phyloP scores from a whole-genome alignment of 2,797 vertebrate species.

The Ctenosaura bakeri region DNA sequence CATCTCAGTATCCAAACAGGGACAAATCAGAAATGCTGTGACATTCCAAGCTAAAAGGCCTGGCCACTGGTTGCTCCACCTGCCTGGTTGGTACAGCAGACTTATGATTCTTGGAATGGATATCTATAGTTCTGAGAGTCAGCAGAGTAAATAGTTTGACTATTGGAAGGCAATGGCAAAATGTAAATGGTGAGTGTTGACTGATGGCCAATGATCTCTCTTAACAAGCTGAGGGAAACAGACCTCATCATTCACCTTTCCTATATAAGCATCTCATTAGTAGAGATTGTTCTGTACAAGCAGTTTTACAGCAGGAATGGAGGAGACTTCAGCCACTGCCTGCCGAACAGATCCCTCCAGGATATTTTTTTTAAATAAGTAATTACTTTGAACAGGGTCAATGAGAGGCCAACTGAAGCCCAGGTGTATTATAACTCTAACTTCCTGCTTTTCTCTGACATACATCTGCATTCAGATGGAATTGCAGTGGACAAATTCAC shows the following conservation, averaged over 20 bases:
- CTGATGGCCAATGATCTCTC: constrained; percentile 10
- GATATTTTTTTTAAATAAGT: constrained; percentile 35
- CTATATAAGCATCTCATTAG: not conserved
- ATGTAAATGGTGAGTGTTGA: not conserved
- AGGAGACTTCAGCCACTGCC: not conserved
- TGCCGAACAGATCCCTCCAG: constrained; percentile 19
- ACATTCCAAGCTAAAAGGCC: too few species aligned
- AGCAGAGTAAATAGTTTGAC: too few species aligned
- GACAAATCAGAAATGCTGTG: too few species aligned
- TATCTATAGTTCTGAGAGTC: too few species aligned
- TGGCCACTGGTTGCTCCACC: too few species aligned
- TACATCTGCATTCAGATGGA: constrained; percentile 18
- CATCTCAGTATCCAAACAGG: too few species aligned
- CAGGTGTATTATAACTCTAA: constrained; percentile 27
- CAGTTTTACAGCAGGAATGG: not conserved
- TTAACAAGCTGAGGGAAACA: constrained; percentile 25
- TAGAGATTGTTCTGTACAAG: not conserved
- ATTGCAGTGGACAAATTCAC: constrained; percentile 1
- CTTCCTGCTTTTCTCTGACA: constrained; percentile 37
- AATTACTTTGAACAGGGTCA: constrained; percentile 36
- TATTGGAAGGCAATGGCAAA: too few species aligned
- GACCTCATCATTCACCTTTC: constrained; percentile 17
- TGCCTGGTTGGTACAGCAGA: too few species aligned
- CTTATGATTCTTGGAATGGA: too few species aligned
- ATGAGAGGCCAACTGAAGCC: constrained; percentile 16